A percentile compares a stretch with the other conserved stretches of the same genome.
Conservation (phyloP, 2,797 vertebrate genomes). For the Bradypus variegatus region DNA sequence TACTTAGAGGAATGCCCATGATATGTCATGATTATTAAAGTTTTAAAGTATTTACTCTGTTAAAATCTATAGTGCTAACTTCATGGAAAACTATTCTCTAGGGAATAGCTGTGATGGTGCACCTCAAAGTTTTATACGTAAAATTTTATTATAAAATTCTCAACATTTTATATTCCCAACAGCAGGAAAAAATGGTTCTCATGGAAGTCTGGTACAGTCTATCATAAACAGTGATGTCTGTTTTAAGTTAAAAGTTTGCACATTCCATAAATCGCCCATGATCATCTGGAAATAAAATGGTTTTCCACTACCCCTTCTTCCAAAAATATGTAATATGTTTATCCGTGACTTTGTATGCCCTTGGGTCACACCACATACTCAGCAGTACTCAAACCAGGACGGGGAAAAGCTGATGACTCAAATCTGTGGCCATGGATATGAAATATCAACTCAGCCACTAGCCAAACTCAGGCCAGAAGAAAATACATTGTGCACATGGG, state of each 20-base stretch:
- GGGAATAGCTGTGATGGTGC: neutral
- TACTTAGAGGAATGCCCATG: neutral
- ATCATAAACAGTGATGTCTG: neutral
- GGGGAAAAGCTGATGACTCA: neutral
- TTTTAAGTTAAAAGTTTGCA: conserved; percentile 37
- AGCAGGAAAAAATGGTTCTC: neutral
- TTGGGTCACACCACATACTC: neutral
- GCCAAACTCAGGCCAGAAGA: neutral
- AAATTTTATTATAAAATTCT: conserved; percentile 13
- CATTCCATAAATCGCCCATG: conserved; percentile 3
- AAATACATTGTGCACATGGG: neutral
- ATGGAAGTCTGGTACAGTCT: neutral
- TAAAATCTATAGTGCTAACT: neutral
- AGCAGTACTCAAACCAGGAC: neutral
- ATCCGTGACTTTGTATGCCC: neutral
- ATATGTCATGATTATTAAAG: neutral
- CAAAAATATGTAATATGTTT: conserved; percentile 34
- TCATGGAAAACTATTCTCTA: neutral
- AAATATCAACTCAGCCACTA: neutral
- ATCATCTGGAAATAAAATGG: conserved; percentile 32
- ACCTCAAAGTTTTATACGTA: conserved; percentile 19
- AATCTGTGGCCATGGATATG: neutral
- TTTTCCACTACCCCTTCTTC: neutral
- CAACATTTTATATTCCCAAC: neutral
- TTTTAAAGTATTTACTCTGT: neutral